Evolutionary conservation across 2,888 invertebrate species (phyloP), one percentile per base, ranked within the genome.

Genomic region (Eueremaeus valkanovi): DNA sequence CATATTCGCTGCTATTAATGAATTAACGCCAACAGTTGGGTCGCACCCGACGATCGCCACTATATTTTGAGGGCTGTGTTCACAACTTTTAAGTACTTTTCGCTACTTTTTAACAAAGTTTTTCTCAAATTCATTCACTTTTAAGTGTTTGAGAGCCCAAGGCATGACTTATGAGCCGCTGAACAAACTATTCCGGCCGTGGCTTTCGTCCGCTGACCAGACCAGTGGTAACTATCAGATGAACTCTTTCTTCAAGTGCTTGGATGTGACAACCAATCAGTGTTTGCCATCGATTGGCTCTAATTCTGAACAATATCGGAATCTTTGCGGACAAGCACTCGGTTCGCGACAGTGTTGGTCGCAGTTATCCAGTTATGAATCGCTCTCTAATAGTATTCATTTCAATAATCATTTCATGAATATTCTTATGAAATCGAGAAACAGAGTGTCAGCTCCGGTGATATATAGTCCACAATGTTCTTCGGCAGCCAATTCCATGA

Each of bases 121-220:
- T 51, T 31, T 29, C 3, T 16, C 18, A 13, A 11, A 3, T 16
- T 45, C n/a, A n/a, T 49, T 1, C 13, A 58, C 29, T 58, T 58
- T n/a, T n/a, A n/a, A n/a, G n/a, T n/a, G n/a, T n/a, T n/a, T n/a
- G n/a, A n/a, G n/a, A n/a, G n/a, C n/a, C n/a, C n/a, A n/a, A n/a
- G 58, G 13, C 16, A 70, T 70, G 70, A 45, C 40, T 13, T 70
- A 45, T 70, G 45, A 70, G 36, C 40, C 70, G 1, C 42, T 70
- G 27, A 70, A 70, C 63, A 66, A 66, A 66, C 27, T 70, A 18
- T 70, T 70, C 21, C 70, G 70, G 3, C 70, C 70, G 9, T 70
- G 70, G 70, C 21, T 70, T 21, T 40, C 36, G 11, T 16, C 29
- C 31, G 13, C 1, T 58, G 66, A 66, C 21, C 66, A 16, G 24